Conservation (phyloP, 2,888 invertebrate species). For the Lasioglossum calceatum region DNA sequence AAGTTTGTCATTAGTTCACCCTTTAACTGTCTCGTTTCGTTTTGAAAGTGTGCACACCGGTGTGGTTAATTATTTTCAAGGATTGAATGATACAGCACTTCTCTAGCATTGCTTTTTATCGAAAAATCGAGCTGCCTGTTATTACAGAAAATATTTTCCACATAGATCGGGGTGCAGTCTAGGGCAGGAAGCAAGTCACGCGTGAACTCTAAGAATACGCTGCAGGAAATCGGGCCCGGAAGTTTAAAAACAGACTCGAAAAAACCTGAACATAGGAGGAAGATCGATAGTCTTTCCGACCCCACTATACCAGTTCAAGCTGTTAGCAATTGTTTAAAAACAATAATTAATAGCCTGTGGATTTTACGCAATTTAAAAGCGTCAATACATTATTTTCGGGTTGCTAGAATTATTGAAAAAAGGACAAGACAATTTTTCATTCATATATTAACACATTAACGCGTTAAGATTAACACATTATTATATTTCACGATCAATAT, state of each 20-base stretch:
- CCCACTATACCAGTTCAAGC: background rate
- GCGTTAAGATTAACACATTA: too few species aligned
- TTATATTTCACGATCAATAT: too few species aligned
- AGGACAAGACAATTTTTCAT: too few species aligned
- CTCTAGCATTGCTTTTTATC: background rate
- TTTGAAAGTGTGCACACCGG: background rate
- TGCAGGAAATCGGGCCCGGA: conserved; percentile 35
- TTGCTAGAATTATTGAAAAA: too few species aligned
- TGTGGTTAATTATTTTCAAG: background rate
- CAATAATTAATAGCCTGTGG: too few species aligned
- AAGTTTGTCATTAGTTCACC: background rate
- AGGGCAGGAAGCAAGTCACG: conserved; percentile 29
- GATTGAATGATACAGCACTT: background rate
- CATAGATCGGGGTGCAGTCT: background rate
- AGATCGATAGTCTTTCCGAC: background rate
- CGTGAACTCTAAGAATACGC: conserved; percentile 42
- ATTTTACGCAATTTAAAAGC: too few species aligned
- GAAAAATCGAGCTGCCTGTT: background rate
- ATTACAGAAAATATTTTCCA: too few species aligned
- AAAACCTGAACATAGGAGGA: background rate
- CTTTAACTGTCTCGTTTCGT: background rate
- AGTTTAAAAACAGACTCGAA: conserved; percentile 12
- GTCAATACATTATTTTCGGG: too few species aligned
- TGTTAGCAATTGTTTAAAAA: background rate
- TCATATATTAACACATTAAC: too few species aligned